phyloP scores from a whole-genome alignment of 2,113 vertebrate genomes.

The Rhinichthys klamathensis region DNA sequence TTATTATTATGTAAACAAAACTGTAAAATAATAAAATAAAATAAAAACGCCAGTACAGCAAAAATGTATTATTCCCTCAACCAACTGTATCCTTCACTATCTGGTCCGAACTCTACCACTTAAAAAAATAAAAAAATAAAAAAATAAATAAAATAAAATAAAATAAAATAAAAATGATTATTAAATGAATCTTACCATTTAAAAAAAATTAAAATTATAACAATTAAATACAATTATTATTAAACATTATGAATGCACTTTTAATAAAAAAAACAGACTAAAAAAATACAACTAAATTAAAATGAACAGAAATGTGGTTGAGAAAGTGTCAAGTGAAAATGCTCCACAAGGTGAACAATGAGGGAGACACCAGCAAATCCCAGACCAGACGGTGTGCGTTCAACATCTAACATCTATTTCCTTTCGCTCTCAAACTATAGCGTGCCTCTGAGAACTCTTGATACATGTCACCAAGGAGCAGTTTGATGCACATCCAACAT shows the following conservation, averaged over 20 bases:
- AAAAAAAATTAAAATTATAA: not conserved
- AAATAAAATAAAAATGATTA: too few species aligned
- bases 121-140: not conserved
- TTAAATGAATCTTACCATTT: not conserved
- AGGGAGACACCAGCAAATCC: slow-evolving; percentile 22
- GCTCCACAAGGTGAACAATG: not conserved
- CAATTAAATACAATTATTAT: not conserved
- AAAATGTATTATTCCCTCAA: not conserved
- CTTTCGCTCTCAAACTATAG: slow-evolving; percentile 31
- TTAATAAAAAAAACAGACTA: not conserved
- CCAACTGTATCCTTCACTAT: not conserved
- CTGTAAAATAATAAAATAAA: not conserved
- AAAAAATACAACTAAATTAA: not conserved
- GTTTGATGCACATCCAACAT: slow-evolving; percentile 41
- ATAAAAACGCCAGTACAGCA: too few species aligned
- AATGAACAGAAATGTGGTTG: not conserved
- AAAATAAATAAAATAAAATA: not conserved
- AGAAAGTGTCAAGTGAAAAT: slow-evolving; percentile 1
- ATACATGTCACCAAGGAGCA: not conserved
- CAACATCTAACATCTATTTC: slow-evolving; percentile 20
- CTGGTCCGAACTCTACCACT: not conserved
- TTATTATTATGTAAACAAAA: not conserved
- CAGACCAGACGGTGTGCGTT: not conserved
- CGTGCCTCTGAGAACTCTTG: not conserved
- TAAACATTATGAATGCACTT: not conserved